Base-by-base conservation (phyloP, 2,888 invertebrate species). In the Campoplex capitator region DNA sequence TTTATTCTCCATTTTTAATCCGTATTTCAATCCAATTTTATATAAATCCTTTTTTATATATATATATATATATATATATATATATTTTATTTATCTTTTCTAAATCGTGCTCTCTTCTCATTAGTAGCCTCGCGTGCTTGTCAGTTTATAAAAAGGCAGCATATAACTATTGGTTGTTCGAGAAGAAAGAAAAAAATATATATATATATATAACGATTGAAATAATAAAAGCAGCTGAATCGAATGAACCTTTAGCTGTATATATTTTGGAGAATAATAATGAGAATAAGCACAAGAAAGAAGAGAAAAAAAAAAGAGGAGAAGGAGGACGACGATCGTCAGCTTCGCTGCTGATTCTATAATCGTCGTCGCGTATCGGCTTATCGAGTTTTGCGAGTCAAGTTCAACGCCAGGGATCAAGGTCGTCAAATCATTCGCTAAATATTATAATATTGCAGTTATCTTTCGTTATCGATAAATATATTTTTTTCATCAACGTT, bases 341-440 rank as follows among this genome's bases (percentile, higher is more conserved):
- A 42, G 35, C 58, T 65, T n/a, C 45, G 71, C 73, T 62, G 56
- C 68, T 73, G 23, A 23, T 23, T 23, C 23, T 62, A 75, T 74
- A 79, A 70, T 84, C 79, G 84, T 70, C 84, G 68, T 32, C 23
- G 23, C 58, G 38, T 68, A 74, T 81, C 65, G 80, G 42, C 67
- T 84, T 84, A 87, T 87, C 84, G 74, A 54, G 35, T 32, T 42
- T 68, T 48, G 78, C 42, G 75, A 78, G 86, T 87, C 87, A 87
- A 87, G 87, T 87, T 87, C 84, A 87, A 70, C 74, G 68, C 65
- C 56, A 67, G 78, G 67, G 65, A 58, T 77, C 77, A 85, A 78
- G 87, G 87, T 87, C 82, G 38, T 75, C 35, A 75, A 78, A 70
- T 81, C 81, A n/a, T 80, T 79, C 75, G 35, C 65, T 51, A 82